These are phyloP conservation scores for Pelochelys cantorii DNA, from an alignment of 2,797 vertebrate species.

Conservation along the genomic window DNA sequence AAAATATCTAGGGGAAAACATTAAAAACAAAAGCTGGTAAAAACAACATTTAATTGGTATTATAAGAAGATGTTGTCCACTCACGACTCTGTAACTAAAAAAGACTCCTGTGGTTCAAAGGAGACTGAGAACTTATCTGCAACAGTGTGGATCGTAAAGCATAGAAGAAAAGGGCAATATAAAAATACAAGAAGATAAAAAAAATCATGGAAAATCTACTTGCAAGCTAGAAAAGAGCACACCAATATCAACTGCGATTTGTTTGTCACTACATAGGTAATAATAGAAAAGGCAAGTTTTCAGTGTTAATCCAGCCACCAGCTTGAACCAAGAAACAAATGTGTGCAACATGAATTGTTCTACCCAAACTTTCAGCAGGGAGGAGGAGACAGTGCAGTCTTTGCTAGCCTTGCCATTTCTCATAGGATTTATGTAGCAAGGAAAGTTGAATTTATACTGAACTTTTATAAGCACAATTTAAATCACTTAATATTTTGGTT, in stretches of 20 bases:
- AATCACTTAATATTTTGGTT: conserved; percentile 33
- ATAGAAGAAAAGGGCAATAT: not conserved
- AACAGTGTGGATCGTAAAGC: not conserved
- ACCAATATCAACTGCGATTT: not conserved
- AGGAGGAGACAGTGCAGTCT: not conserved
- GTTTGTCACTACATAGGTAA: conserved; percentile 15
- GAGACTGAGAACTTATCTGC: not conserved
- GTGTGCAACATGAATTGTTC: conserved; percentile 11
- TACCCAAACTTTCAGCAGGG: conserved; percentile 10
- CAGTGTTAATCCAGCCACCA: conserved; percentile 26
- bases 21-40: not conserved
- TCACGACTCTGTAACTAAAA: not conserved
- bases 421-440: conserved; percentile 33
- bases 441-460: conserved; percentile 53
- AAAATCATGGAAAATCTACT: not conserved
- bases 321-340: not conserved
- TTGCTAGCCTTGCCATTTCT: conserved; percentile 14
- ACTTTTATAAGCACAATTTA: conserved; percentile 42
- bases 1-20: not conserved
- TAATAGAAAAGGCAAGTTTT: conserved; percentile 28
- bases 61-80: conserved; percentile 6
- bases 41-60: not conserved
- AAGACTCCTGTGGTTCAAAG: conserved; percentile 4
- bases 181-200: not conserved
- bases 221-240: conserved; percentile 1